Base-by-base conservation (phyloP, 2,797 vertebrate genomes). In the Oryzias sinensis region DNA sequence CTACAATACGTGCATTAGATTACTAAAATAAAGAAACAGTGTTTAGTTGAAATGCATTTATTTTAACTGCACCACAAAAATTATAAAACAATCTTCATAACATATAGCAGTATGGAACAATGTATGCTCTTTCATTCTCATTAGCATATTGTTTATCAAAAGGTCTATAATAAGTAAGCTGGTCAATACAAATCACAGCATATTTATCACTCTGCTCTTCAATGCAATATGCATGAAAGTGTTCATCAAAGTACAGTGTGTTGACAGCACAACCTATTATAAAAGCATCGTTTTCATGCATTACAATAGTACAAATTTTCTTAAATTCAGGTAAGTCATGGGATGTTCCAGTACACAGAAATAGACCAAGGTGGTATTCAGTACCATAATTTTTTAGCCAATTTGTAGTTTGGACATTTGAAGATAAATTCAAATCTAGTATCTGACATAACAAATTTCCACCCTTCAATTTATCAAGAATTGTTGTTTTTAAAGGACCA, bases 401-500 rank as follows among this genome's bases (percentile, higher is more conserved):
- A 43, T 59, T 65, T 42, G 52, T 65, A 18, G 61, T 60, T 65
- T 53, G 69, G 7, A 48, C 53, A 49, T 77, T 47, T 17, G 7
- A 29, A 62, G 11, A 22, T 13, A 15, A 55, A 43, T 43, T 14
- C 14, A 53, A n/a, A 59, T 55, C 15, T 24, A 62, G 54, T 13
- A 6, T 22, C 61, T 70, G 16, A 59, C 11, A 42, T 17, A 49
- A 15, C 1, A 13, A 17, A 14, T 61, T 61, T 49, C 56, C 40
- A 6, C 53, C 37, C 27, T 69, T 14, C 20, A 68, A 15, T 40
- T 14, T 50, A 14, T 29, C 49, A 15, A 37, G 14, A n/a, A 50
- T 16, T 17, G 44, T 52, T 29, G 47, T 43, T n/a, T 14, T 44
- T 5, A 71, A 40, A 6, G 56, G 47, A 17, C 68, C 63, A 63